Conservation (phyloP, 2,797 vertebrate species). For the Xerus rutilus region DNA sequence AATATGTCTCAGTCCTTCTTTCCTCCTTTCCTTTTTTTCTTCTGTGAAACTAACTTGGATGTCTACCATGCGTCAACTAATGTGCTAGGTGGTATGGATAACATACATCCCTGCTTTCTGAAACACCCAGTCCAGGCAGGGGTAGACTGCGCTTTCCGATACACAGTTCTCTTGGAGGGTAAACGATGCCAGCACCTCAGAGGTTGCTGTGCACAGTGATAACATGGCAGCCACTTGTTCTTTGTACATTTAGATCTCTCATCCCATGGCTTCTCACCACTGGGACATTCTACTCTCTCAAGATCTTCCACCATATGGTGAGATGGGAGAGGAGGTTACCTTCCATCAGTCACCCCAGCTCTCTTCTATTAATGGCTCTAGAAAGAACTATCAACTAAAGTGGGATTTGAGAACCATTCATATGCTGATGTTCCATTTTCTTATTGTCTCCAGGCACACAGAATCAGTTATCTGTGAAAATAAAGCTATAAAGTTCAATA, state of each 20-base stretch:
- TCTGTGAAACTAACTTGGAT: background rate
- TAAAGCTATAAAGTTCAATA: background rate
- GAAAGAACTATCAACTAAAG: background rate
- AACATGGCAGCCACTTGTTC: background rate
- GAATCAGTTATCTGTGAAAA: background rate
- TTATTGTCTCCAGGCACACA: background rate
- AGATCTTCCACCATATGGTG: background rate
- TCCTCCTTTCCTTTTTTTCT: background rate
- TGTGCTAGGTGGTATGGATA: background rate
- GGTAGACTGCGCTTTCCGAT: background rate
- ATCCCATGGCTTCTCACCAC: background rate
- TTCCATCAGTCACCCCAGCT: background rate
- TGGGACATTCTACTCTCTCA: background rate
- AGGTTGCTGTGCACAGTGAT: background rate
- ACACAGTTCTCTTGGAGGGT: background rate
- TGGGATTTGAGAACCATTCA: background rate
- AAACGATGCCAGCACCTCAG: background rate
- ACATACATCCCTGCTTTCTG: background rate
- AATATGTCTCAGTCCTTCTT: constrained; percentile 13
- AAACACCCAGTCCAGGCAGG: background rate
- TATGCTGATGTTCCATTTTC: background rate
- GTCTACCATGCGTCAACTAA: background rate
- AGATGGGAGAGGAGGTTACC: background rate
- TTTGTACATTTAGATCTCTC: background rate
- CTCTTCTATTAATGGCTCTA: constrained; percentile 12